Conservation (phyloP, 2,113 vertebrate genomes). For the Paramormyrops kingsleyae region DNA sequence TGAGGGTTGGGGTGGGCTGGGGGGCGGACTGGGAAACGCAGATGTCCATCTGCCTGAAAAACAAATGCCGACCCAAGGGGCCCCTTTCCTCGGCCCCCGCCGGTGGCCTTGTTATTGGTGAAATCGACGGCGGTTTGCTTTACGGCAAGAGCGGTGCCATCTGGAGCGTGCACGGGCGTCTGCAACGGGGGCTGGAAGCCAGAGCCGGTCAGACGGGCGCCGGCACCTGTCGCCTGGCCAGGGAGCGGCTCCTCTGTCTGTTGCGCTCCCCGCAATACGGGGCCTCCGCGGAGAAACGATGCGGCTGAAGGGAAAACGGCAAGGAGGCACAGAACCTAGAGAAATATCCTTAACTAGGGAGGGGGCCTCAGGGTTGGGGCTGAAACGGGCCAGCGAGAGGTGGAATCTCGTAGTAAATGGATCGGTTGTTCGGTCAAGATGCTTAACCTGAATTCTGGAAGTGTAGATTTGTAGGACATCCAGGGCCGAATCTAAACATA, state of each 20-base stretch:
- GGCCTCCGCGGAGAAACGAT: background rate
- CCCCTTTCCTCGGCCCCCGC: conserved; percentile 48
- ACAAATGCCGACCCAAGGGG: conserved; percentile 58
- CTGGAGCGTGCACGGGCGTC: conserved; percentile 52
- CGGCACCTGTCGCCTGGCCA: background rate
- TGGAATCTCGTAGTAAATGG: background rate
- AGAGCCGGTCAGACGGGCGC: background rate
- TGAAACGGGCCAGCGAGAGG: background rate
- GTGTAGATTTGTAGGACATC: background rate
- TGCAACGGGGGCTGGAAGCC: conserved; percentile 16
- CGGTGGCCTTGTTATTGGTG: conserved; percentile 72
- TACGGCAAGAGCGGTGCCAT: conserved; percentile 53
- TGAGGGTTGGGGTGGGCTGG: background rate
- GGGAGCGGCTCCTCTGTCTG: background rate
- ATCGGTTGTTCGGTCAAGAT: background rate
- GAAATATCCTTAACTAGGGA: background rate
- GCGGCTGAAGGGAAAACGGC: background rate
- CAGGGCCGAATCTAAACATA: background rate
- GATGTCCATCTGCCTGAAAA: conserved; percentile 58
- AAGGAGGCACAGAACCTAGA: background rate
- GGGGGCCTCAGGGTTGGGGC: background rate
- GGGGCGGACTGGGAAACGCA: conserved; percentile 47
- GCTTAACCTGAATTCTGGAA: background rate
- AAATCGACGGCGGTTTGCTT: conserved; percentile 62
- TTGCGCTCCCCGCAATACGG: no score